These are phyloP conservation scores for Drosophila bifasciata DNA, from an alignment of 1,140 invertebrate genomes.

Conservation along the genomic window DNA sequence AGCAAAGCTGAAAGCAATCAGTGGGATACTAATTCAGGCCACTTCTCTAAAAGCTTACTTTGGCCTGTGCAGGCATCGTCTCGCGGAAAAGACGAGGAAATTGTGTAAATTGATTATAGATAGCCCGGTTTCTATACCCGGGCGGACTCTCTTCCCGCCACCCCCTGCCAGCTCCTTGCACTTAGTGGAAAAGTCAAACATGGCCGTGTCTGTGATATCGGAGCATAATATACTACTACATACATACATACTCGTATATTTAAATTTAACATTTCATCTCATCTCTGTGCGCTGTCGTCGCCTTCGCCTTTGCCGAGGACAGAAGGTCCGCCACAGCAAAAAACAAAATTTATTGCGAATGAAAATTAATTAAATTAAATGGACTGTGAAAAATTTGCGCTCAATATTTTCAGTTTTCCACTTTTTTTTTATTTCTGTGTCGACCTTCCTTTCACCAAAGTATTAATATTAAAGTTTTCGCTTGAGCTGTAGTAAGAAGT, in stretches of 20 bases:
- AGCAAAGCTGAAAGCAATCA: constrained; percentile 53
- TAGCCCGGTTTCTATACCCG: constrained; percentile 51
- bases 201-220: constrained; percentile 29
- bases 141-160: constrained; percentile 7
- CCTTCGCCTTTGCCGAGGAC: constrained; percentile 12
- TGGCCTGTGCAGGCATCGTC: constrained; percentile 13
- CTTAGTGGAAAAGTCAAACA: constrained; percentile 64
- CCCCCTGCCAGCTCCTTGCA: neutral
- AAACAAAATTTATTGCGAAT: constrained; percentile 74
- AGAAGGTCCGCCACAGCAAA: constrained; percentile 39
- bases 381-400: constrained; percentile 68
- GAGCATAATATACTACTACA: constrained; percentile 7
- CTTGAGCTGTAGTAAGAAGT: constrained; percentile 16
- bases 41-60: constrained; percentile 38
- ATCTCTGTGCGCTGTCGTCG: constrained; percentile 35
- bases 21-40: constrained; percentile 54
- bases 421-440: constrained; percentile 4
- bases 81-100: constrained; percentile 71
- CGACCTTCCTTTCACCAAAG: constrained; percentile 39
- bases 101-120: constrained; percentile 79
- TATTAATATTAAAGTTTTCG: constrained; percentile 52
- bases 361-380: constrained; percentile 80
- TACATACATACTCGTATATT: too few species aligned
- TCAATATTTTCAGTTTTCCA: constrained; percentile 42
- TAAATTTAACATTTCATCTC: constrained; percentile 54